phyloP scores from a whole-genome alignment of 2,888 invertebrate genomes.

The Andrena hattorfiana region DNA sequence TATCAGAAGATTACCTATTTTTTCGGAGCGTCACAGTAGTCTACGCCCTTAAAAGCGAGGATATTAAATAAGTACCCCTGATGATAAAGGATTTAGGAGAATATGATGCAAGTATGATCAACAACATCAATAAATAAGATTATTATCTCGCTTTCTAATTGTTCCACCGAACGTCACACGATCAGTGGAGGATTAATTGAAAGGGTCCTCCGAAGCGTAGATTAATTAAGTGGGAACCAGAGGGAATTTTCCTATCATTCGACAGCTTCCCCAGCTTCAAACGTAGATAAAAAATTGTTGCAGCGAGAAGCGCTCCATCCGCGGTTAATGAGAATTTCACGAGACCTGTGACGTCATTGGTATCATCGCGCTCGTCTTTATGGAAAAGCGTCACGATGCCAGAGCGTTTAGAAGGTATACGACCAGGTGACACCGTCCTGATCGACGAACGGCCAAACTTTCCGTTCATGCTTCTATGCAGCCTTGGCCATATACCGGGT shows the following conservation, averaged over 20 bases:
- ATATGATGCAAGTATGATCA: too few species aligned
- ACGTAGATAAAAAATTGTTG: not conserved
- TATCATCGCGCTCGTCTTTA: constrained; percentile 14
- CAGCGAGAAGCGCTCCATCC: too few species aligned
- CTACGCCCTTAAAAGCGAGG: too few species aligned
- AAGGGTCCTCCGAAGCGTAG: not conserved
- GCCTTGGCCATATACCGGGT: constrained; percentile 61
- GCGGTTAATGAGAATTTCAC: not conserved
- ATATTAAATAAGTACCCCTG: too few species aligned
- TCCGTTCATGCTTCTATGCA: constrained; percentile 58
- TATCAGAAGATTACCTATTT: too few species aligned
- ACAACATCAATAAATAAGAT: not conserved
- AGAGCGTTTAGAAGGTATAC: constrained; percentile 9
- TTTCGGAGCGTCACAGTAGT: too few species aligned
- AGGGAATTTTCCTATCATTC: too few species aligned
- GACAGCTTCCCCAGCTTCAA: not conserved
- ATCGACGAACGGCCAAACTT: constrained; percentile 62
- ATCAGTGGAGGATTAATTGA: not conserved
- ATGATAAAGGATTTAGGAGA: too few species aligned
- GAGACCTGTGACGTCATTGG: not conserved
- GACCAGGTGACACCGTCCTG: constrained; percentile 47
- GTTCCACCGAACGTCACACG: not conserved
- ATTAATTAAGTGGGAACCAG: not conserved
- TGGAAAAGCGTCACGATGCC: not conserved
- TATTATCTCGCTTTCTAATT: not conserved